Evolutionary conservation across 2,113 vertebrate genomes (phyloP), one percentile per base, ranked within the genome.

Genomic region (Grus americana): DNA sequence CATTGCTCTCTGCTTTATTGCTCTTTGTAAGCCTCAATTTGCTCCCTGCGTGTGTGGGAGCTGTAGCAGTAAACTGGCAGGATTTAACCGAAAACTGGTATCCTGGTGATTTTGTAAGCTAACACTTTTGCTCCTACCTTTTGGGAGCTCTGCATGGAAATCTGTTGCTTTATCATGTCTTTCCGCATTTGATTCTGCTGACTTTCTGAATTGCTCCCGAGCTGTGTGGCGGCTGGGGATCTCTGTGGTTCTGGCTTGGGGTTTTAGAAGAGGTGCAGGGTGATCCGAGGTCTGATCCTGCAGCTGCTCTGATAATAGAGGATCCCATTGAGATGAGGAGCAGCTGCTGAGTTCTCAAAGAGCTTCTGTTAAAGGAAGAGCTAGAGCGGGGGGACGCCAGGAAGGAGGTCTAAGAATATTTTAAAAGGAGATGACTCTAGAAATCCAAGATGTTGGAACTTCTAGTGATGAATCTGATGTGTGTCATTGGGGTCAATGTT

Each of bases 291-390:
- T n/a, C 80, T 75, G 84, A 62, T 89, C 80, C 87, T 83, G 88
- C 93, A 96, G 93, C 93, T 93, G 95, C 88, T 93, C 72, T 21
- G 32, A 34, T 70, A 42, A 88, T 85, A 74, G 90, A 93, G 84
- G 75, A 93, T 94, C 88, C 87, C 50, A 79, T 68, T 88, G 93
- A 93, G 73, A n/a, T 49, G 71, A 73, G 87, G 79, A 96, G 93
- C 95, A 95, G 95, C 93, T 96, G 95, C 82, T n/a, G 71, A 66
- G 52, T 21, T 88, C 74, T 91, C 88, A 89, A 93, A 96, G 84
- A 72, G 88, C 93, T 79, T 96, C 91, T 93, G 84, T 86, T 86
- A 46, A 73, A 55, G 71, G 50, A 78, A 32, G 76, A 54, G 70
- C 57, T 57, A 2, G 59, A 88, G 78, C 76, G 55, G 79, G 70